Evolutionary conservation across 2,888 invertebrate genomes (phyloP), one percentile per base, ranked within the genome.

Genomic region (Pediacus dermestoides): DNA sequence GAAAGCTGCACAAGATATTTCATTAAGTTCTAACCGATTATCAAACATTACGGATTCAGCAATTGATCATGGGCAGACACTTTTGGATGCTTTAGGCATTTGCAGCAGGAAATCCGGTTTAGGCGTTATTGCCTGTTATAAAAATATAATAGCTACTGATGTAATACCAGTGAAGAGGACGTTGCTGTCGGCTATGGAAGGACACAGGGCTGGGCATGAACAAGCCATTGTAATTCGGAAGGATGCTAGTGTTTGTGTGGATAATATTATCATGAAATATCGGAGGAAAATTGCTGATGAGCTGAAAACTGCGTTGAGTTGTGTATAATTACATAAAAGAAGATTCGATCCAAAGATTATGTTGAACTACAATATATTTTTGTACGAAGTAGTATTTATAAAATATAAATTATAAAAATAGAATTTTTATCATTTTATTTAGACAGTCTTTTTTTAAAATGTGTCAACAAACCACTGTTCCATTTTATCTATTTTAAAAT

Each of bases 61-160:
- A 2, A 38, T 55, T 11, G 37, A 39, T 6, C 38, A 52, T 9
- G 63, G 58, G 1, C 61, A 63, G 39, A 33, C 39, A 14, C 50
- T 64, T 13, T 41, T 66, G 16, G 57, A 61, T 27, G 48, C 50
- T 3, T 31, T 66, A 34, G 40, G 52, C 3, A 48, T 41, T 3
- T 66, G 65, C 39, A 59, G 61, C 35, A 36, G 46, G 23, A 60
- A 59, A 37, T 28, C 42, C 1, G 60, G 53, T 4, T 41, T 61
- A 16, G 52, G 51, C 9, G 55, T 61, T 26, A 54, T 64, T 31
- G 38, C 52, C 15, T 67, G 66, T 35, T 66, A 65, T 40, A 59
- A 55, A 40, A 55, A 55, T 13, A 54, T 64, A 10, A 64, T 66
- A 4, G 44, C 44, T 1, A 47, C 42, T 7, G 58, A 60, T 13